Evolutionary conservation across 2,888 invertebrate genomes (phyloP).

Genomic region (Protophormia terraenovae): DNA sequence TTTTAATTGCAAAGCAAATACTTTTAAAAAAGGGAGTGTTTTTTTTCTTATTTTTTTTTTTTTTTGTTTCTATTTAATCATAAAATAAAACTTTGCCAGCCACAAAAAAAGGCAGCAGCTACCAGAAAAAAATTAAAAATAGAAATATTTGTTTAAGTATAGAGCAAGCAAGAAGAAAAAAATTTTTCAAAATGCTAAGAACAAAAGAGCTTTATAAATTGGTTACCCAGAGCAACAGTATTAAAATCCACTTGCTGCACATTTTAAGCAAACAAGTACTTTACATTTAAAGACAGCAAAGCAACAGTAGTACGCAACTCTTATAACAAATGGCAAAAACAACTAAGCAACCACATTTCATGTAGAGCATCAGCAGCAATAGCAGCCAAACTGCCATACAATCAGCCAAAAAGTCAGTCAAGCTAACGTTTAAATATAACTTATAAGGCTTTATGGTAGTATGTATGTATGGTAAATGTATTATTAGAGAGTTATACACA

Average conservation of each 20-base stretch:
- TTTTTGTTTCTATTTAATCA: slow-evolving; percentile 32
- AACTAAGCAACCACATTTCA: slow-evolving; percentile 64
- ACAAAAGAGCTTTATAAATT: slow-evolving; percentile 66
- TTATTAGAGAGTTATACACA: background rate
- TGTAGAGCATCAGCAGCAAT: slow-evolving; percentile 39
- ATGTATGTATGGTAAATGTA: background rate
- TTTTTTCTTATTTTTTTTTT: too few species aligned
- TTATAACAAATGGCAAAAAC: slow-evolving; percentile 18
- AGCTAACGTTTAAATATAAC: slow-evolving; percentile 59
- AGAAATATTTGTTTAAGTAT: slow-evolving; percentile 59
- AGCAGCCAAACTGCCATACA: slow-evolving; percentile 44
- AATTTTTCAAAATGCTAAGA: slow-evolving; percentile 9
- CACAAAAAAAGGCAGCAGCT: slow-evolving; percentile 23
- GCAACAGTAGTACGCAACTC: slow-evolving; percentile 25
- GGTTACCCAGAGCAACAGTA: slow-evolving; percentile 67
- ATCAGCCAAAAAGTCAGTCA: slow-evolving; percentile 37
- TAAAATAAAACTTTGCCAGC: slow-evolving; percentile 61
- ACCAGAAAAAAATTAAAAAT: slow-evolving; percentile 30
- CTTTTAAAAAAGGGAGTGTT: slow-evolving; percentile 47
- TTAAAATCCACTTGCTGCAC: slow-evolving; percentile 67
- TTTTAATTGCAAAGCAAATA: slow-evolving; percentile 68
- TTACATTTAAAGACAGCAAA: slow-evolving; percentile 29
- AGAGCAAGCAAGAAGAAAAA: slow-evolving; percentile 13
- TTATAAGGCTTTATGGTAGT: slow-evolving; percentile 29
- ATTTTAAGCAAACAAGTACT: slow-evolving; percentile 47